Percentiles rank a stretch among this genome's conserved stretches.
Conservation (phyloP, 2,113 vertebrate species). For the Oxygymnocypris stewartii region DNA sequence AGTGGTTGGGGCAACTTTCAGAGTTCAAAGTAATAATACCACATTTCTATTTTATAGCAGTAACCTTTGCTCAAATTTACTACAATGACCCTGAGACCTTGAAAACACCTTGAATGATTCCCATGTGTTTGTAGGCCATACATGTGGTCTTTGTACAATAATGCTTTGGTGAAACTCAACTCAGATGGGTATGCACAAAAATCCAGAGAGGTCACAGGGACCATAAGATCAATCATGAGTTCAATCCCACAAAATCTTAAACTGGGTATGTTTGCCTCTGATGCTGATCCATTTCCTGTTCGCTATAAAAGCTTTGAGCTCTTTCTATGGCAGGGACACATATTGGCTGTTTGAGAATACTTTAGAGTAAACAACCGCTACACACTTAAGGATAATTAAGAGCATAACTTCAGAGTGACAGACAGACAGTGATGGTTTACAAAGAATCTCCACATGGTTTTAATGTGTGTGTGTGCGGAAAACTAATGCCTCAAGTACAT, state of each 20-base stretch:
- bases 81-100: background rate
- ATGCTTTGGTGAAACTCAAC: constrained; percentile 29
- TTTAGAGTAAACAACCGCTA: background rate
- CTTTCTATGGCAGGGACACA: background rate
- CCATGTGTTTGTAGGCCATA: constrained; percentile 20
- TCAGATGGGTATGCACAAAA: constrained; percentile 23
- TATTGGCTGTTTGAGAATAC: background rate
- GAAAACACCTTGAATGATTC: constrained; percentile 12
- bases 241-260: background rate
- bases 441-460: constrained; percentile 59
- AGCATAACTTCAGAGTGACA: constrained; percentile 11
- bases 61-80: background rate
- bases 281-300: constrained; percentile 30
- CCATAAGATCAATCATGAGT: constrained; percentile 24
- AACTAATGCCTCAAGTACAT: constrained; percentile 71
- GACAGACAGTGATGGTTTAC: constrained; percentile 8
- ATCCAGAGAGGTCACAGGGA: constrained; percentile 7
- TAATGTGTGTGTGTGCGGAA: constrained; percentile 61
- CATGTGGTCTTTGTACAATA: constrained; percentile 4
- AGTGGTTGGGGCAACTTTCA: background rate
- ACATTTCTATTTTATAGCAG: background rate
- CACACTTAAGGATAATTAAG: constrained; percentile 7
- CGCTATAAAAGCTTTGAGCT: constrained; percentile 11
- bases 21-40: background rate
- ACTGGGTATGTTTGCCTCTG: constrained; percentile 6